Base-by-base conservation (phyloP, 2,888 invertebrate species). In the Drosophila paracracens region DNA sequence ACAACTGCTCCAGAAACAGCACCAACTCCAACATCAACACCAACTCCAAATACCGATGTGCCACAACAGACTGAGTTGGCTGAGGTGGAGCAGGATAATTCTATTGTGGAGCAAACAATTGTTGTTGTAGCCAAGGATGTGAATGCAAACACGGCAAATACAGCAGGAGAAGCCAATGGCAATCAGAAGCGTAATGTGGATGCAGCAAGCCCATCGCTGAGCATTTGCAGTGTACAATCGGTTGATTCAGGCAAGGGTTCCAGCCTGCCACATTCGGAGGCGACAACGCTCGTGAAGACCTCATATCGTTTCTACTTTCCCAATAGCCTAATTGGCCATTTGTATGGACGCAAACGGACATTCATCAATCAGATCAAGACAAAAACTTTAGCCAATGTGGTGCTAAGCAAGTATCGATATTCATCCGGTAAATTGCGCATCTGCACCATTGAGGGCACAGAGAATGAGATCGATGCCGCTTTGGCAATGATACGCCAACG, bases 341-440 rank as follows among this genome's bases (percentile, higher is more conserved):
- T 99, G 82, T 98, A 98, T 92, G 99, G 99, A 48, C 95, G 95
- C 86, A 95, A 96, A 83, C 98, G 98, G 51, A 94, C 95, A 48
- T 96, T 96, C 93, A 96, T 99, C n/a, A 96, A 96, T 78, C 95
- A 95, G 89, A 96, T 97, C 79, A 97, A 97, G 92, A 94, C 95
- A 36, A 96, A 96, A 92, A 96, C 97, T 2, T 95, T 96, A 81
- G 97, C 98, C 27, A 95, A 95, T 90, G 96, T 98, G 58, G 94
- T 95, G 80, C 95, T 99, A n/a, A 91, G 91, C 78, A 91, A 95
- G 90, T 97, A 97, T 94, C 96, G 96, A 18, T 95, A 95, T 81
- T 95, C 95, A 71, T 62, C 79, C 2, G 94, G 94, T 16, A 96
- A 96, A 89, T 94, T 95, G 87, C 98, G 97, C 94, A 95, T 98